A percentile compares a stretch with the other conserved stretches of the same genome.
These are phyloP conservation scores for Euura saliciscinereae DNA, from an alignment of 1,140 invertebrate species.

Conservation along the genomic window DNA sequence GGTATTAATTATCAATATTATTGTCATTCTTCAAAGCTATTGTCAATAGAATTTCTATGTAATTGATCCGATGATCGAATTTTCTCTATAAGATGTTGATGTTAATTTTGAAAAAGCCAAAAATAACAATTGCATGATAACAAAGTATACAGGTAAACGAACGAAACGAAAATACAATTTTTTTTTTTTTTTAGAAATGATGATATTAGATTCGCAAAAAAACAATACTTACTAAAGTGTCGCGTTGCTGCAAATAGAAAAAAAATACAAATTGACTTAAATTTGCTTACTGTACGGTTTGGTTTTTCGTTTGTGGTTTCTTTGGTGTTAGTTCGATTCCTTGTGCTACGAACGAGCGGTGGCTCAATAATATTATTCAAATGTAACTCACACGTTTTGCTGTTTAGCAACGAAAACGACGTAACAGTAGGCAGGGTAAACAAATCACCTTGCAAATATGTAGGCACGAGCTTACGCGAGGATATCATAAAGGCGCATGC, in stretches of 20 bases:
- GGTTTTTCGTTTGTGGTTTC: too few relatives aligned
- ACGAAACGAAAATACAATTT: not conserved
- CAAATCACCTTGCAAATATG: too few relatives aligned
- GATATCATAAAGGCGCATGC: not conserved
- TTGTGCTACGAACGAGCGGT: too few relatives aligned
- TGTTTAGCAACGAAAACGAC: too few relatives aligned
- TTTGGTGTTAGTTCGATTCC: too few relatives aligned
- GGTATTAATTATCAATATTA: not conserved
- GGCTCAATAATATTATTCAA: too few relatives aligned
- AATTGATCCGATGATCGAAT: not conserved
- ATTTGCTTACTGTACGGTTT: not conserved
- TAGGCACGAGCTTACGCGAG: not conserved
- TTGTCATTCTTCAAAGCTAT: not conserved
- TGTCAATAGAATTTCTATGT: not conserved
- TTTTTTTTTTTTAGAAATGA: not conserved
- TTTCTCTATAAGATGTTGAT: not conserved
- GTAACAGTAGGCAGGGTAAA: too few relatives aligned
- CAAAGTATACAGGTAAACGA: not conserved
- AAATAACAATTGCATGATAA: not conserved
- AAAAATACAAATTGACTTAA: constrained; percentile 42
- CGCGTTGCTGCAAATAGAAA: constrained; percentile 73
- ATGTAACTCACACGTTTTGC: too few relatives aligned
- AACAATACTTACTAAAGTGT: constrained; percentile 72
- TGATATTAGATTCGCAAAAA: constrained; percentile 30
- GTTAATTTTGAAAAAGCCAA: not conserved